phyloP scores from a whole-genome alignment of 2,888 invertebrate species.

The Agrenia bidenticulata region DNA sequence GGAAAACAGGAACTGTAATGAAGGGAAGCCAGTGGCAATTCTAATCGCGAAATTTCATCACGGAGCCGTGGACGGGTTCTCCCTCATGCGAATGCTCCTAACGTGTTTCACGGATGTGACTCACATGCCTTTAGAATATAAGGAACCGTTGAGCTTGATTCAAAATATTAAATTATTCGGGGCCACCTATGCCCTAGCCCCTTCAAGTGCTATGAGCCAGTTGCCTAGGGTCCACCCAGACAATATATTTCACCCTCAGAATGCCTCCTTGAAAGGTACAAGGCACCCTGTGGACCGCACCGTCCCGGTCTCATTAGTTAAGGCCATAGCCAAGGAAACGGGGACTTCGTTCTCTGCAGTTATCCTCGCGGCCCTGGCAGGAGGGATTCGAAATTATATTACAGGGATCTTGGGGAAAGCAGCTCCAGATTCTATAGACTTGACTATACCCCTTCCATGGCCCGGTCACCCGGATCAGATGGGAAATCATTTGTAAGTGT shows the following conservation, averaged over 20 bases:
- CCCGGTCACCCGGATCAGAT: conserved; percentile 3
- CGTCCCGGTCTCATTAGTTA: not conserved
- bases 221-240: not conserved
- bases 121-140: not conserved
- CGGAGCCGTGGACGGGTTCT: conserved; percentile 8
- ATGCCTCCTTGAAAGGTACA: not conserved
- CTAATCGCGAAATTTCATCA: not conserved
- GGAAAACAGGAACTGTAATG: no score
- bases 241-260: conserved; percentile 14
- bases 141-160: not conserved
- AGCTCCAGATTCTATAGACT: not conserved
- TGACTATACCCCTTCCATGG: conserved; percentile 12
- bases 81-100: not conserved
- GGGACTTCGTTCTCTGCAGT: conserved; percentile 2
- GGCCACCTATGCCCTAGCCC: not conserved
- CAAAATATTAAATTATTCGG: conserved; percentile 3
- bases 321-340: not conserved
- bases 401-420: not conserved
- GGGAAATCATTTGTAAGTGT: conserved; percentile 16
- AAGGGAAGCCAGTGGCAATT: no score
- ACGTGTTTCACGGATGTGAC: not conserved
- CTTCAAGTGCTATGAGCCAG: not conserved
- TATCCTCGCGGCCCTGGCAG: not conserved
- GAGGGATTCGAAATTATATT: conserved; percentile 13
- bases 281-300: not conserved